phyloP scores from a whole-genome alignment of 2,888 invertebrate genomes.

The Icerya purchasi region DNA sequence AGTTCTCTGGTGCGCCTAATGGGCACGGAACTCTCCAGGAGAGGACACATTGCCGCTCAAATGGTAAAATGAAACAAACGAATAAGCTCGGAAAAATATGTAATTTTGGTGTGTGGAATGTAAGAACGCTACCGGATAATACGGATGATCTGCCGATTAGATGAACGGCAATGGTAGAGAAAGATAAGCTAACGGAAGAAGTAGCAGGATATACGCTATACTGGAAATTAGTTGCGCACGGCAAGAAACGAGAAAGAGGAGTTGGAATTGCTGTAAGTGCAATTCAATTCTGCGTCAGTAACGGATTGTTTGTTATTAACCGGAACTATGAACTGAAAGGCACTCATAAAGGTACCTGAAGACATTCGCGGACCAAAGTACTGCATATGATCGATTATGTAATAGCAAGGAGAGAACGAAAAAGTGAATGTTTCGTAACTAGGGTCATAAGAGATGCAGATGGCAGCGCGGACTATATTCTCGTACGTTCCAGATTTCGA shows the following conservation, averaged over 20 bases:
- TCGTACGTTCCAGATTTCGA: background rate
- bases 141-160: background rate
- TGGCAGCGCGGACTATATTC: background rate
- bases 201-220: background rate
- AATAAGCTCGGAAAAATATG: background rate
- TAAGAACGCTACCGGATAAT: background rate
- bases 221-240: background rate
- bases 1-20: background rate
- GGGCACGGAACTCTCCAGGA: background rate
- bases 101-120: background rate
- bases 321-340: background rate
- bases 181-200: background rate
- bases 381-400: background rate
- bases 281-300: background rate
- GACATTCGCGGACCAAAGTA: background rate
- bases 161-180: background rate
- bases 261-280: background rate
- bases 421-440: background rate
- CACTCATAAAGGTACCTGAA: background rate
- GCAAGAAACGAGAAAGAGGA: background rate
- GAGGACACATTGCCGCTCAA: background rate
- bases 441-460: background rate
- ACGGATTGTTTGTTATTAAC: background rate
- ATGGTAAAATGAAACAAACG: background rate
- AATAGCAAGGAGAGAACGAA: background rate